Evolutionary conservation across 2,797 vertebrate genomes (phyloP), one percentile per base, ranked within the genome.

Genomic region (Gadopsis bispinosus): DNA sequence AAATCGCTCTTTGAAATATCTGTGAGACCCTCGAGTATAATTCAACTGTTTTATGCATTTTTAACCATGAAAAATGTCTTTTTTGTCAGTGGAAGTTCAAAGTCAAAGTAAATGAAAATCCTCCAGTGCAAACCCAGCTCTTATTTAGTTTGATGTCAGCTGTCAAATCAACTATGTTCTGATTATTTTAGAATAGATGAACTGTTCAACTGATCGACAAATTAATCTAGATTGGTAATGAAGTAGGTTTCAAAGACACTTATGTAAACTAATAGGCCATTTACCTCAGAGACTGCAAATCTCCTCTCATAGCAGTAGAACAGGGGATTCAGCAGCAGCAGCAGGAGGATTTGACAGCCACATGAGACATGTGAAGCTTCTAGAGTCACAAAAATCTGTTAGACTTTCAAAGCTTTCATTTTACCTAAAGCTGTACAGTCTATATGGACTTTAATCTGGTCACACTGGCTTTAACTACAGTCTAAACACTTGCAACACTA

Each of bases 291-390:
- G 60, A 74, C 26, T 1, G 13, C 22, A 37, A 66, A 76, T 48
- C 47, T 35, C 7, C 20, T 76, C 45, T 73, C 22, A 12, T 11
- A 41, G 69, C 41, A 60, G 60, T 6, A 14, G 50, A 67, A 55
- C 29, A 1, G 55, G 67, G 56, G 63, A 75, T 58, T 87, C 58
- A 55, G 64, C 72, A 69, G 78, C 53, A 68, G 78, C 53, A 72
- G 83, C 69, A 77, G 67, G 53, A 77, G 62, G 64, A 84, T 79
- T 59, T 84, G 69, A 85, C 79, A 69, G 69, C 29, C 55, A 82
- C 75, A 77, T 37, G 85, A 83, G 77, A 90, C 77, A 86, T 60
- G 64, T 69, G 73, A 83, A 60, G 84, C 71, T 33, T 79, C 65
- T 70, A 54, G 37, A 62, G 26, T 73, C 13, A 10, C 69, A 79